Evolutionary conservation across 1,140 invertebrate genomes (phyloP), one percentile per base, ranked within the genome.

Genomic region (Zaprionus taronus): DNA sequence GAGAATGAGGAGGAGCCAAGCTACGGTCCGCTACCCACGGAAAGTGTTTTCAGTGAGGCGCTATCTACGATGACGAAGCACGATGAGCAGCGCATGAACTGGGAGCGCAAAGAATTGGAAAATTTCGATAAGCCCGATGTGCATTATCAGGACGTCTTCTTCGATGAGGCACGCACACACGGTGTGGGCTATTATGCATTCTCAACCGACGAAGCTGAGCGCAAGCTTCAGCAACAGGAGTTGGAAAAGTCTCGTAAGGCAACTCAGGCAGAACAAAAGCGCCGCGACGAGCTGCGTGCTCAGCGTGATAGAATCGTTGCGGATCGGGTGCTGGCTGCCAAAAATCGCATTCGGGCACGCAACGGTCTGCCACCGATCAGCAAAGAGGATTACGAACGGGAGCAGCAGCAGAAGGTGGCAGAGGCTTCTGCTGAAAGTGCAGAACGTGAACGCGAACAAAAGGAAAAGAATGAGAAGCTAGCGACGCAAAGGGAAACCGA

Each of bases 151-250:
- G 97, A 98, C 93, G 94, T 99, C 44, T 94, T 97, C 14, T 98
- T 97, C 92, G 96, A 98, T 93, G 97, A 99, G 95, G 96, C 97
- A 0, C 94, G 98, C 72, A 94, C 95, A 2, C 98, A 99, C 92
- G 98, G 98, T 85, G 97, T 98, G 14, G 96, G 96, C 20, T 99
- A 97, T 91, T 98, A 96, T 93, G 94, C 95, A 12, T 98, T 99
- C 92, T 97, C 97, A 9, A 96, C 95, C 53, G 97, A 98, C 80
- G 97, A 98, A 80, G 94, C 95, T 6, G 94, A 96, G 82, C 95
- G 98, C 77, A 92, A 93, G 2, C 94, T 95, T 67, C 97, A 99
- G 89, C 97, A 98, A 93, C 94, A 95, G 36, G 95, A 95, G 67
- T 93, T 99, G 47, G 93, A 95, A 17, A 94, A 95, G 76, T 87